phyloP scores from a whole-genome alignment of 2,888 invertebrate genomes.

The Leucozona laternaria region DNA sequence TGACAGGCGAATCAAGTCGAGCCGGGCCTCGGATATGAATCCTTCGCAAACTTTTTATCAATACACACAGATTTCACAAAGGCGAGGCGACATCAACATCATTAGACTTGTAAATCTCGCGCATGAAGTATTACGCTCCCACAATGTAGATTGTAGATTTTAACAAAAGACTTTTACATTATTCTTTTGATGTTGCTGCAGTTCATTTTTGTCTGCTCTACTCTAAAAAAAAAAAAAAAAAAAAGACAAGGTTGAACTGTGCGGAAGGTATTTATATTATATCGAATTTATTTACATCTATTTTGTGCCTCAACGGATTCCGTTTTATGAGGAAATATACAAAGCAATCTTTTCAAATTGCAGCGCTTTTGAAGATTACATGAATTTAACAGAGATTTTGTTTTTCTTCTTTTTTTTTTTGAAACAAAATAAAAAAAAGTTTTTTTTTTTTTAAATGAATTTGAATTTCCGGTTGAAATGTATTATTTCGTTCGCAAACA shows the following conservation, averaged over 20 bases:
- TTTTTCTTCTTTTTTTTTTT: background rate
- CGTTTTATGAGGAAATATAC: constrained; percentile 3
- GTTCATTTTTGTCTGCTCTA: constrained; percentile 7
- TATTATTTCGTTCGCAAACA: background rate
- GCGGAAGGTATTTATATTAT: background rate
- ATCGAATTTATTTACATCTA: constrained; percentile 36
- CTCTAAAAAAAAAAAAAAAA: background rate
- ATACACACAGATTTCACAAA: constrained; percentile 15
- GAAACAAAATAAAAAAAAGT: background rate
- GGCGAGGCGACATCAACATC: constrained; percentile 33
- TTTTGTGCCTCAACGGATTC: constrained; percentile 8
- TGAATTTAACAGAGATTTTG: background rate
- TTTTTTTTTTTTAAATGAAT: background rate
- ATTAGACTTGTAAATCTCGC: constrained; percentile 52
- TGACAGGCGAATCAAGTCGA: constrained; percentile 21
- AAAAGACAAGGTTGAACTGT: background rate
- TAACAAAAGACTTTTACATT: constrained; percentile 30
- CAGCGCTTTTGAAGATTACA: background rate
- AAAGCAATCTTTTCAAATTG: constrained; percentile 4
- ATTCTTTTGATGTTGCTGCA: constrained; percentile 40
- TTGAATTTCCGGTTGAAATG: background rate
- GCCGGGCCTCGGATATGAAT: background rate
- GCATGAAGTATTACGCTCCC: constrained; percentile 30
- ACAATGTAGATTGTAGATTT: constrained; percentile 29
- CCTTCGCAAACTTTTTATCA: constrained; percentile 19